These are phyloP conservation scores for Clamator glandarius DNA, from an alignment of 2,797 vertebrate genomes.

Conservation along the genomic window DNA sequence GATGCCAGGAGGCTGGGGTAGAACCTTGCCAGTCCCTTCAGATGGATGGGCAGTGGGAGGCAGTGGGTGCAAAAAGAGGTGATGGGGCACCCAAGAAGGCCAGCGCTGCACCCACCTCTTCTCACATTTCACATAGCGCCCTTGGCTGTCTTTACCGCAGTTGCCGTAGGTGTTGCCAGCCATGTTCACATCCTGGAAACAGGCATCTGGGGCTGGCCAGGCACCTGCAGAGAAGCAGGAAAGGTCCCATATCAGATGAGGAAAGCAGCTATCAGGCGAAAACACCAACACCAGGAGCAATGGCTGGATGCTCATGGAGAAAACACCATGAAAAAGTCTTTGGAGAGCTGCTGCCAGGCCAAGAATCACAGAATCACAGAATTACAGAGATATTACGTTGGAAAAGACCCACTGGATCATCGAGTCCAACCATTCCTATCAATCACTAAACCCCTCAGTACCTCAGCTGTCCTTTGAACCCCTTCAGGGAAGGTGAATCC, in stretches of 20 bases:
- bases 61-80: accelerated
- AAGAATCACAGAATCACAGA: too few relatives aligned
- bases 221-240: conserved; percentile 79
- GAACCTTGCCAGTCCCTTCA: accelerated
- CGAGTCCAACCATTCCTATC: too few relatives aligned
- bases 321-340: accelerated
- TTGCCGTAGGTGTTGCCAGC: conserved; percentile 90
- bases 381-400: too few relatives aligned
- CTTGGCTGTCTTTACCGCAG: conserved; percentile 87
- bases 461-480: too few relatives aligned
- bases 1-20: background rate
- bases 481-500: too few relatives aligned
- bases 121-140: conserved; percentile 85
- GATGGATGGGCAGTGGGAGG: too few relatives aligned
- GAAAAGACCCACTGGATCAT: too few relatives aligned
- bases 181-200: conserved; percentile 91
- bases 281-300: accelerated
- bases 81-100: background rate
- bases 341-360: accelerated
- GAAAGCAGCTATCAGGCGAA: background rate
- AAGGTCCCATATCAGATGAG: accelerated
- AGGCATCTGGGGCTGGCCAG: conserved; percentile 87
- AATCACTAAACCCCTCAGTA: too few relatives aligned
- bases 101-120: conserved; percentile 78
- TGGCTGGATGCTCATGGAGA: background rate